These are phyloP conservation scores for Pyrochroa serraticornis DNA, from an alignment of 2,888 invertebrate genomes.

Conservation along the genomic window DNA sequence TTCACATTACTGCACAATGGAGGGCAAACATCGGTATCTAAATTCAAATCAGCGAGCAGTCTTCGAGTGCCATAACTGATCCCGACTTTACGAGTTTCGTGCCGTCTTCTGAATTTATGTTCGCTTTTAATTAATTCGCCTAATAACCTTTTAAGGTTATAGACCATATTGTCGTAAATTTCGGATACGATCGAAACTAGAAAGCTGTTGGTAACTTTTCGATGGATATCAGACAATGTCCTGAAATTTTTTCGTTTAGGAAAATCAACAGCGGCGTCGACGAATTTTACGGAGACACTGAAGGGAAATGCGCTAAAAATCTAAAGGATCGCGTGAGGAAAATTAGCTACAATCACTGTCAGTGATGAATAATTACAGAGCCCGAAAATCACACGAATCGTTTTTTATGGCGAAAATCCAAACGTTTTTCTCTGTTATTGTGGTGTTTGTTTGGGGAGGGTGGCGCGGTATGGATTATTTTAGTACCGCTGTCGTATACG, in stretches of 20 bases:
- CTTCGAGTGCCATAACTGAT: constrained; percentile 28
- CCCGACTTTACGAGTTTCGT: constrained; percentile 30
- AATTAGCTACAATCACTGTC: too few species aligned
- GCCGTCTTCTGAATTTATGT: constrained; percentile 38
- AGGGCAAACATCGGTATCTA: constrained; percentile 30
- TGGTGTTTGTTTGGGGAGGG: neutral
- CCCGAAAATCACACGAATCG: too few species aligned
- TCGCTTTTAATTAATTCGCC: constrained; percentile 48
- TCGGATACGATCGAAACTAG: neutral
- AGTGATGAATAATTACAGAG: too few species aligned
- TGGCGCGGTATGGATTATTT: constrained; percentile 32
- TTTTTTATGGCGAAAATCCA: too few species aligned
- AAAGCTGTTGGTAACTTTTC: too few species aligned
- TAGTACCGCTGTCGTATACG: constrained; percentile 37
- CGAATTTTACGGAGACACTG: too few species aligned
- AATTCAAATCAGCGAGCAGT: constrained; percentile 28
- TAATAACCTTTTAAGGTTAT: constrained; percentile 39
- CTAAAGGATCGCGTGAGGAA: too few species aligned
- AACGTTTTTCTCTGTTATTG: neutral
- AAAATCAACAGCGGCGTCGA: too few species aligned
- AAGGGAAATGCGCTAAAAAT: too few species aligned
- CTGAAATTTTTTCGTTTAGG: neutral
- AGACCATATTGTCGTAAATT: constrained; percentile 20
- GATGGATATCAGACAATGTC: neutral
- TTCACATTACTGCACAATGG: constrained; percentile 26